Percentiles rank a stretch among this genome's conserved stretches.
phyloP scores from a whole-genome alignment of 2,888 invertebrate genomes.

The Nysson spinosus region DNA sequence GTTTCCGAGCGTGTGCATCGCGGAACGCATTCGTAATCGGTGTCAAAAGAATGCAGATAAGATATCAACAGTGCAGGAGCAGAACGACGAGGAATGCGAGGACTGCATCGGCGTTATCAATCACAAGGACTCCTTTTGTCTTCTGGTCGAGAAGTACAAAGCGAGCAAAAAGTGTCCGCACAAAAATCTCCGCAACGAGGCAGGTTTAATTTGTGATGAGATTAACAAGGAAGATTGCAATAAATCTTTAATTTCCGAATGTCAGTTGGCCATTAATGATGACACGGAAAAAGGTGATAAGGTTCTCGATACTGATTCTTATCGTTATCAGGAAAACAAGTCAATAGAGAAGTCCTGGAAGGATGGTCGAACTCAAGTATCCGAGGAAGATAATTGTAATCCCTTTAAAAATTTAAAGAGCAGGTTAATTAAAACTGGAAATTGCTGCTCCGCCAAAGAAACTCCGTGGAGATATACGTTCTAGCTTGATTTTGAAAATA shows the following conservation, averaged over 20 bases:
- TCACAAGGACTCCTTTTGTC: conserved; percentile 71
- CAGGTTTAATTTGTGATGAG: conserved; percentile 16
- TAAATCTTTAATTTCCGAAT: conserved; percentile 35
- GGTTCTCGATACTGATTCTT: conserved; percentile 1
- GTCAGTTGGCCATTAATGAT: conserved; percentile 29
- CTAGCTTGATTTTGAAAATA: conserved; percentile 24
- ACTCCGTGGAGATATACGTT: conserved; percentile 47
- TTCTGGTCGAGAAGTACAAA: conserved; percentile 67
- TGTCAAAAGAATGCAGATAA: conserved; percentile 44
- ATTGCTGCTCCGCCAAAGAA: conserved; percentile 45
- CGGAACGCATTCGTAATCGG: conserved; percentile 14
- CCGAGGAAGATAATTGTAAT: conserved; percentile 26
- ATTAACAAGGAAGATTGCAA: conserved; percentile 25
- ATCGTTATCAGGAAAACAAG: conserved; percentile 15
- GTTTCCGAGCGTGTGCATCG: background rate
- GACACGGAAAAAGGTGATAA: conserved; percentile 12
- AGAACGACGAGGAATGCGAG: conserved; percentile 48
- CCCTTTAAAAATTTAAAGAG: conserved; percentile 36
- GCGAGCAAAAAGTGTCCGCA: conserved; percentile 30
- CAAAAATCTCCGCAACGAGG: background rate
- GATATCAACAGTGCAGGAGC: conserved; percentile 40
- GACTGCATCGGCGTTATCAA: conserved; percentile 53
- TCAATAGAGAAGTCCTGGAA: conserved; percentile 19
- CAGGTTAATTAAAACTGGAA: conserved; percentile 37
- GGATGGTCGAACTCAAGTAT: conserved; percentile 22